Conservation (phyloP, 2,888 invertebrate species). For the Elaeidobius kamerunicus region DNA sequence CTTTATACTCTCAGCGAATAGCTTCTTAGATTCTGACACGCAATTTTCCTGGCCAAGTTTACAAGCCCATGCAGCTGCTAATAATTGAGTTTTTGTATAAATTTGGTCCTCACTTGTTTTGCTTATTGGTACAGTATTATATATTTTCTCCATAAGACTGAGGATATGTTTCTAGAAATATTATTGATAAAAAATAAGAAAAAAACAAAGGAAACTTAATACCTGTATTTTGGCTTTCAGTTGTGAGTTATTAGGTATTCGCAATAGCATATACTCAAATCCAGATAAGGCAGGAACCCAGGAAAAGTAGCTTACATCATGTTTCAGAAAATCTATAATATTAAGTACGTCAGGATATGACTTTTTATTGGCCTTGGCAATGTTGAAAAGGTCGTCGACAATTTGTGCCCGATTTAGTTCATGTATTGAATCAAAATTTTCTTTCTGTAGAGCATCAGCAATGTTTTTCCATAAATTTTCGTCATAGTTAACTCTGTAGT, state of each 20-base stretch:
- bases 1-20: conserved; percentile 15
- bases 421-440: conserved; percentile 53
- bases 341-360: conserved; percentile 58
- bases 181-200: conserved; percentile 10
- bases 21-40: conserved; percentile 47
- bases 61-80: conserved; percentile 61
- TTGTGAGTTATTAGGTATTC: conserved; percentile 22
- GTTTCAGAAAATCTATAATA: conserved; percentile 63
- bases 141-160: conserved; percentile 10
- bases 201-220: too few relatives aligned
- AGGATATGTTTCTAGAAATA: conserved; percentile 16
- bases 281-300: conserved; percentile 61
- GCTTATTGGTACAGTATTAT: conserved; percentile 11
- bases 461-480: conserved; percentile 62
- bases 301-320: conserved; percentile 69
- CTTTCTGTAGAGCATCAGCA: conserved; percentile 48
- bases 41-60: conserved; percentile 58
- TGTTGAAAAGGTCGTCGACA: conserved; percentile 69
- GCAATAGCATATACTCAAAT: conserved; percentile 32
- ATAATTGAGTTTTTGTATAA: conserved; percentile 57
- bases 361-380: conserved; percentile 55
- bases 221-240: conserved; percentile 28
- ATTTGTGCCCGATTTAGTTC: conserved; percentile 69
- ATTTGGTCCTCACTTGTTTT: conserved; percentile 45
- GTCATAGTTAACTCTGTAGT: conserved; percentile 64